phyloP scores from a whole-genome alignment of 2,888 invertebrate species.

The Pseudanteris insignis region DNA sequence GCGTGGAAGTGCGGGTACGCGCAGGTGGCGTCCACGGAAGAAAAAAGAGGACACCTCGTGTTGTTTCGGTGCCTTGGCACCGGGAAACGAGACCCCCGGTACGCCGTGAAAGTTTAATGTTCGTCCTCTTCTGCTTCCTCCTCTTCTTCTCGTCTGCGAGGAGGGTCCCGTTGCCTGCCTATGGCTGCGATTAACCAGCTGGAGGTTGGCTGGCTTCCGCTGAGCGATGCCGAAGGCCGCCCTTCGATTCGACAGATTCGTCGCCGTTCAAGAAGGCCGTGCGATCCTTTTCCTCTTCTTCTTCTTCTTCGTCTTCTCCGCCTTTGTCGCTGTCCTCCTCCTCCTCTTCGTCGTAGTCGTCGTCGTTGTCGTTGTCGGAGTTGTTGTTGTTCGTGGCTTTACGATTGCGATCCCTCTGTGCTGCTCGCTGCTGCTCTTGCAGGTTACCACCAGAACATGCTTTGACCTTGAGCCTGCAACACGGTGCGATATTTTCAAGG shows the following conservation, averaged over 20 bases:
- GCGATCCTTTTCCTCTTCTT: slow-evolving; percentile 34
- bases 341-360: slow-evolving; percentile 22
- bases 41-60: slow-evolving; percentile 53
- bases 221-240: slow-evolving; percentile 48
- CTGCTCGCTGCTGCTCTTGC: slow-evolving; percentile 23
- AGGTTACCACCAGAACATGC: slow-evolving; percentile 37
- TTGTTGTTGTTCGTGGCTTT: slow-evolving; percentile 36
- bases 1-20: slow-evolving; percentile 24
- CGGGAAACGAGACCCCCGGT: slow-evolving; percentile 46
- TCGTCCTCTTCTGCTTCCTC: slow-evolving; percentile 51
- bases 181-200: slow-evolving; percentile 55
- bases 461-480: slow-evolving; percentile 45
- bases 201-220: slow-evolving; percentile 53
- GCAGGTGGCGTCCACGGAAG: slow-evolving; percentile 45
- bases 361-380: slow-evolving; percentile 15
- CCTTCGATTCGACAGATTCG: slow-evolving; percentile 49
- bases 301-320: slow-evolving; percentile 27
- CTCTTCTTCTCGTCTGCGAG: slow-evolving; percentile 25
- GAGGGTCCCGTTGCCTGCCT: slow-evolving; percentile 53
- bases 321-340: slow-evolving; percentile 20
- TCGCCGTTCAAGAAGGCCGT: slow-evolving; percentile 42
- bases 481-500: slow-evolving; percentile 45
- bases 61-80: slow-evolving; percentile 52
- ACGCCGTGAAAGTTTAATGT: slow-evolving; percentile 58
- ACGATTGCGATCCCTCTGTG: slow-evolving; percentile 41